phyloP scores from a whole-genome alignment of 2,797 vertebrate species.

The Clangula hyemalis region DNA sequence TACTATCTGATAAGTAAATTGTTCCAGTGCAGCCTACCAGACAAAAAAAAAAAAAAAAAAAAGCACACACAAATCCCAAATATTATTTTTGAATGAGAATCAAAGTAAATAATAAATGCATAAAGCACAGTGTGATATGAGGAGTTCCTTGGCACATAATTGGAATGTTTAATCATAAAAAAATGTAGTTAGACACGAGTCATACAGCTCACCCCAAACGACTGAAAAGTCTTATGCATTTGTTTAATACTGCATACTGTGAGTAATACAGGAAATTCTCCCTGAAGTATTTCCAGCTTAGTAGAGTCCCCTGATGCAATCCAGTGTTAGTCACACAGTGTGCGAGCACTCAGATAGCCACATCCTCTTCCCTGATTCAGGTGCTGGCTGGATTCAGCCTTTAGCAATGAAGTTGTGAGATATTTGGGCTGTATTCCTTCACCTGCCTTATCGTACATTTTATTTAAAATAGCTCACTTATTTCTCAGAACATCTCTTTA shows the following conservation, averaged over 20 bases:
- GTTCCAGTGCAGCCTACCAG: background rate
- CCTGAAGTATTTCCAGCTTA: slow-evolving; percentile 6
- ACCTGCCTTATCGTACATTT: background rate
- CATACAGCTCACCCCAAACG: background rate
- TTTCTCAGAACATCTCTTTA: background rate
- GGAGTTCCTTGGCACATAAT: background rate
- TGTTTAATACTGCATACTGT: background rate
- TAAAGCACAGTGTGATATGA: background rate
- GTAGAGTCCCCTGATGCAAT: background rate
- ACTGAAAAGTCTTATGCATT: background rate
- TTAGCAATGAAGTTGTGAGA: background rate
- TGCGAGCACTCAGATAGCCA: background rate
- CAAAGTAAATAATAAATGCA: slow-evolving; percentile 4
- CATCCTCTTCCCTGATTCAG: background rate
- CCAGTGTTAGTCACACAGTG: background rate
- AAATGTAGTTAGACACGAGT: background rate
- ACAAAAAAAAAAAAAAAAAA: slow-evolving; percentile 8
- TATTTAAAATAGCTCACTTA: background rate
- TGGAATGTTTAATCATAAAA: slow-evolving; percentile 9
- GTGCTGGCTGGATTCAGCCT: background rate
- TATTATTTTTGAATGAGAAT: slow-evolving; percentile 36
- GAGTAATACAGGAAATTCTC: slow-evolving; percentile 39
- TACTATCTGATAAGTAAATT: slow-evolving; percentile 16
- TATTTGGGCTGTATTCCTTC: background rate
- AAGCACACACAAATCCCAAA: background rate